Percentiles rank a stretch among this genome's conserved stretches.
Conservation (phyloP, 2,113 vertebrate species). For the Siphamia tubifer region DNA sequence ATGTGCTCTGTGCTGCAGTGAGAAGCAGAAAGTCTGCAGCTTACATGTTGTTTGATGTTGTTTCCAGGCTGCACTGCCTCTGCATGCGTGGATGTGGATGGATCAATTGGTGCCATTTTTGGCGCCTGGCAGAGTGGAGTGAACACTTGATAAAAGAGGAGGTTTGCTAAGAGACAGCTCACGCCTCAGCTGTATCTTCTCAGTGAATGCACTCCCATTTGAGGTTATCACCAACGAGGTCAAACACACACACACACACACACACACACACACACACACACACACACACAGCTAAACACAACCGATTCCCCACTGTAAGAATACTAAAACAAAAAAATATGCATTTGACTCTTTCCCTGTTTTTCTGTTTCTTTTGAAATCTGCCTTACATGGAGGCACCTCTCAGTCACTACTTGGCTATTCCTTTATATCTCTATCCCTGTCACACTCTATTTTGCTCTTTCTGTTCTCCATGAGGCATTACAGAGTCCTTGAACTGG, state of each 20-base stretch:
- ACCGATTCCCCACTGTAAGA: not conserved
- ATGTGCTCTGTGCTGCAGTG: not conserved
- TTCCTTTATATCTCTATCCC: slow-evolving; percentile 13
- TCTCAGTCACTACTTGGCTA: not conserved
- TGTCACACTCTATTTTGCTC: slow-evolving; percentile 1
- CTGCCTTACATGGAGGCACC: not conserved
- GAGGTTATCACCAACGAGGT: slow-evolving; percentile 58
- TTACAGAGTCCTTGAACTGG: slow-evolving; percentile 42
- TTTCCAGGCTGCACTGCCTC: slow-evolving; percentile 38
- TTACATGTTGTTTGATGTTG: slow-evolving; percentile 28
- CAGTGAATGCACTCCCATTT: slow-evolving; percentile 51
- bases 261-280: slow-evolving; percentile 10
- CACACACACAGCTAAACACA: slow-evolving; percentile 4
- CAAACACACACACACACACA: not conserved
- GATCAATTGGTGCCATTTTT: slow-evolving; percentile 61
- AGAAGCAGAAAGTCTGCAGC: slow-evolving; percentile 22
- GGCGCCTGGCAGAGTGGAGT: slow-evolving; percentile 32
- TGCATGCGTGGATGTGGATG: slow-evolving; percentile 53
- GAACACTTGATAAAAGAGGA: slow-evolving; percentile 25
- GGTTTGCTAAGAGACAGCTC: slow-evolving; percentile 37
- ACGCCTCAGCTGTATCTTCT: slow-evolving; percentile 57
- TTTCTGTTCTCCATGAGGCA: slow-evolving; percentile 15
- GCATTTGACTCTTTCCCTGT: slow-evolving; percentile 14
- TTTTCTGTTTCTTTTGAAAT: slow-evolving; percentile 22
- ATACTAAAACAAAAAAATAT: slow-evolving; percentile 11